A percentile compares a stretch with the other conserved stretches of the same genome.
Evolutionary conservation across 2,888 invertebrate genomes (phyloP).

Genomic region (Macropis europaea): DNA sequence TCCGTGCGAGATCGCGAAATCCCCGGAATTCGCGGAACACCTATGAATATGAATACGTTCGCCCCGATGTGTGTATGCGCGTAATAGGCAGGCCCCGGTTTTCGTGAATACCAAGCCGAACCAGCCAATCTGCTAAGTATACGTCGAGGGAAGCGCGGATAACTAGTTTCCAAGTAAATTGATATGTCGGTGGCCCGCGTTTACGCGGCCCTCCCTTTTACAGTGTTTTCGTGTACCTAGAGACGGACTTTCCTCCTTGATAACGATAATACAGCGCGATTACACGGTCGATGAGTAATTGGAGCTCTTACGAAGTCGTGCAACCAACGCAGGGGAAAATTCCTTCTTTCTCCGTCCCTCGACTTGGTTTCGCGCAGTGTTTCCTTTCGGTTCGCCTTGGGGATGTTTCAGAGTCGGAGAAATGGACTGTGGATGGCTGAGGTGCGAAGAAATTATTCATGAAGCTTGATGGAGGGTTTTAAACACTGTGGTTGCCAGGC

Average conservation of each 20-base stretch:
- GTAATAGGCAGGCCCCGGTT: slow-evolving; percentile 11
- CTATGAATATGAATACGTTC: slow-evolving; percentile 43
- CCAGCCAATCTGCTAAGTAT: slow-evolving; percentile 31
- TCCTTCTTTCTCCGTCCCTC: not conserved
- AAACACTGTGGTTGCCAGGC: too few relatives aligned
- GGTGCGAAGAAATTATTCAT: too few relatives aligned
- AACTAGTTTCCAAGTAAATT: slow-evolving; percentile 41
- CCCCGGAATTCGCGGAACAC: slow-evolving; percentile 31
- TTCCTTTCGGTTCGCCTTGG: too few relatives aligned
- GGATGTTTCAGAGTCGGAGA: too few relatives aligned
- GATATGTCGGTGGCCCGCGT: slow-evolving; percentile 25
- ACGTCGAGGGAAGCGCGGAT: slow-evolving; percentile 12
- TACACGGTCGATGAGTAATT: slow-evolving; percentile 43
- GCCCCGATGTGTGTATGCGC: too few relatives aligned
- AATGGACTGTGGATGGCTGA: too few relatives aligned
- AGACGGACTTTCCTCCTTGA: slow-evolving; percentile 21
- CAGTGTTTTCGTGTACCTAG: slow-evolving; percentile 21
- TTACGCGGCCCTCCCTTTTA: not conserved
- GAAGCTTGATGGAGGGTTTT: too few relatives aligned
- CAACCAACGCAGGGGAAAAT: not conserved
- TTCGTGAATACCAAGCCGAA: slow-evolving; percentile 21
- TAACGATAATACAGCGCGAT: slow-evolving; percentile 32
- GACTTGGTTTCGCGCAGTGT: too few relatives aligned
- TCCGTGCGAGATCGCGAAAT: slow-evolving; percentile 42
- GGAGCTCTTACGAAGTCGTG: slow-evolving; percentile 18